These are phyloP conservation scores for Probosciger aterrimus DNA, from an alignment of 2,113 vertebrate species.

Conservation along the genomic window DNA sequence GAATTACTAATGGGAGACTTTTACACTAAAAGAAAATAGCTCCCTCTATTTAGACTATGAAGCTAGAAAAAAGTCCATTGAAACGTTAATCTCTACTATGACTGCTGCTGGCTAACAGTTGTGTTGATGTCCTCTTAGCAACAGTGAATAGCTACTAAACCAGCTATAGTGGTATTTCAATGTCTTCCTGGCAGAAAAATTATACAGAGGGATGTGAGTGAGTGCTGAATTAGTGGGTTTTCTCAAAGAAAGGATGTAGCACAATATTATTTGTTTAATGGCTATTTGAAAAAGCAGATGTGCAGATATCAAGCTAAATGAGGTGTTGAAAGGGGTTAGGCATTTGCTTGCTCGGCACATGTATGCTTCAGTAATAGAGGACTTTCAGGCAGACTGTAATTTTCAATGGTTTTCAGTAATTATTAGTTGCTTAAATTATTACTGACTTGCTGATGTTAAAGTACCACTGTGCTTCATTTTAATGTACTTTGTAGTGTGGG, in stretches of 20 bases:
- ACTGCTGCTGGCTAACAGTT: conserved; percentile 1
- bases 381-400: background rate
- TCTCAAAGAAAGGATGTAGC: background rate
- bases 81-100: background rate
- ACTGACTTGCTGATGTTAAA: background rate
- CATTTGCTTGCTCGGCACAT: background rate
- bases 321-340: background rate
- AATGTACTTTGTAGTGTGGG: background rate
- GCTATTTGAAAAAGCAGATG: conserved; percentile 36
- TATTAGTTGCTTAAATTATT: conserved; percentile 16
- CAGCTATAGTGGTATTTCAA: background rate
- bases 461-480: background rate
- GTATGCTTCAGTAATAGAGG: background rate
- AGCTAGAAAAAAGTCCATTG: background rate
- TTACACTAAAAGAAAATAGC: background rate
- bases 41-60: background rate
- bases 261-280: background rate
- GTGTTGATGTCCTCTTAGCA: conserved; percentile 7
- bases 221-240: background rate
- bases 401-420: conserved; percentile 19
- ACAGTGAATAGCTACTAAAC: background rate
- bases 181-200: background rate
- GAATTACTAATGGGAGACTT: background rate
- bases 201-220: background rate
- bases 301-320: conserved; percentile 17